Percentiles rank a stretch among this genome's conserved stretches.
Evolutionary conservation across 2,113 vertebrate genomes (phyloP).

Genomic region (cattle (Bos taurus)): DNA sequence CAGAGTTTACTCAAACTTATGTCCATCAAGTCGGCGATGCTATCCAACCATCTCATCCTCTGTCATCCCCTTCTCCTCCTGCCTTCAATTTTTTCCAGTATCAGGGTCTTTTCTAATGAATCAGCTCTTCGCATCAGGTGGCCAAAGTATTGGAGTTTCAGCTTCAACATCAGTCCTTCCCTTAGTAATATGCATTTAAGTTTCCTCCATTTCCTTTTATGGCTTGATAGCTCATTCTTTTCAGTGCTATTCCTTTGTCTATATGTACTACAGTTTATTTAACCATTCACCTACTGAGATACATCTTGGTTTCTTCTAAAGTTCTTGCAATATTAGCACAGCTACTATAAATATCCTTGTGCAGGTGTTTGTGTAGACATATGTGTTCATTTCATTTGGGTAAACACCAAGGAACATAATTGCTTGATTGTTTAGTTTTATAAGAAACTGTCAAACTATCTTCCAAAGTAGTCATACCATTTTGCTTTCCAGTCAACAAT

Average conservation of each 20-base stretch:
- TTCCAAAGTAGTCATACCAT: not conserved
- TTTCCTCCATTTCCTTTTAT: not conserved
- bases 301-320: not conserved
- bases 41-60: not conserved
- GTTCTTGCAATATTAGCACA: not conserved
- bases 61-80: not conserved
- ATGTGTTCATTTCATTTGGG: not conserved
- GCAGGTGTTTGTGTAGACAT: not conserved
- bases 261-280: not conserved
- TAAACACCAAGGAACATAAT: not conserved
- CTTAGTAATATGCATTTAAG: not conserved
- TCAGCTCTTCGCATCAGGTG: not conserved
- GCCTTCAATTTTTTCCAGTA: not conserved
- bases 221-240: not conserved
- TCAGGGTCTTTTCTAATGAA: not conserved
- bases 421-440: not conserved
- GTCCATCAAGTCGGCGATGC: not conserved
- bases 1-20: not conserved
- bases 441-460: not conserved
- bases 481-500: not conserved
- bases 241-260: not conserved
- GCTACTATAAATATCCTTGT: not conserved
- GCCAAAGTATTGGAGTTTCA: not conserved
- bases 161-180: not conserved
- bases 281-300: not conserved